Base-by-base conservation (phyloP, 2,888 invertebrate species). In the Heliconius charithonia region DNA sequence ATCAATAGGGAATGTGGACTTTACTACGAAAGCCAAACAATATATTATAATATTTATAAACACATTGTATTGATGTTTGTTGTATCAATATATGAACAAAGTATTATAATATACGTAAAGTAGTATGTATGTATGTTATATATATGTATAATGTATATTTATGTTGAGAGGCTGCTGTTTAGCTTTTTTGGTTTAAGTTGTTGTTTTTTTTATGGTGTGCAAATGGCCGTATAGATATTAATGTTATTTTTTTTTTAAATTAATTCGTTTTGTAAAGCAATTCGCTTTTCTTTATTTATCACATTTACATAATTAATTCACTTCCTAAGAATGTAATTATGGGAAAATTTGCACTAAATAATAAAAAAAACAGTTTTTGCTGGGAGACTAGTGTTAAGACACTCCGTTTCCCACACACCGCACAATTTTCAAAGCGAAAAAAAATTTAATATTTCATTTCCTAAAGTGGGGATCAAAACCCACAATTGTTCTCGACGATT, bases 81-180 rank as follows among this genome's bases (percentile, higher is more conserved):
- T 72, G 59, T 72, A 72, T 72, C 29, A n/a, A 72, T 72, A 59
- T 72, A 59, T 72, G 10, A 41, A 71, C 27, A 29, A 72, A 32
- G 56, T 59, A n/a, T 72, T 72, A 72, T 71, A 56, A 45, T 56
- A 56, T 56, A 56, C 72, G 37, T 59, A 72, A 59, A 25, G 12
- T 72, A 72, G n/a, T 72, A 59, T 72, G 32, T 72, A 59, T 72
- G 32, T 72, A 72, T 59, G 72, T 72, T 59, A 51, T 9, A 51
- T 51, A 19, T 22, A 22, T 51, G 7, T 51, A 72, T 71, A 29
- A 12, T 59, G 25, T 13, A 32, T 67, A 10, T 56, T 71, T 13
- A 59, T 59, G 32, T 32, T 72, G 32, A 37, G 72, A 72, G 72
- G 72, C 16, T 59, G 25, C 25, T 19, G 12, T 22, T 67, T 56